Percentiles rank a stretch among this genome's conserved stretches.
Conservation (phyloP, 2,888 invertebrate genomes). For the Rotaria macrura region DNA sequence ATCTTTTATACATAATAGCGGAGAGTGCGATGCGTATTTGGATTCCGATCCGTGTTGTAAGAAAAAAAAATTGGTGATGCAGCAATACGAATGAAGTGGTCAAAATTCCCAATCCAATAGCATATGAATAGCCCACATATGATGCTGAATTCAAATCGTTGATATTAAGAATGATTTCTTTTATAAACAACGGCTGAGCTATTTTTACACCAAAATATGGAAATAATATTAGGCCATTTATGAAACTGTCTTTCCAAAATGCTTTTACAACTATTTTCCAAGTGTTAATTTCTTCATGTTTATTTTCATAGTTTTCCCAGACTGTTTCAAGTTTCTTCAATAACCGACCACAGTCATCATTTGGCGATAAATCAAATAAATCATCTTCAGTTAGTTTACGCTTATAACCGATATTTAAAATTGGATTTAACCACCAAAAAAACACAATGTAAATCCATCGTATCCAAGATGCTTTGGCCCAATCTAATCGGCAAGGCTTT, state of each 20-base stretch:
- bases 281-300: neutral
- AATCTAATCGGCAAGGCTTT: too few species aligned
- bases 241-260: constrained; percentile 23
- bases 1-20: constrained; percentile 54
- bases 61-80: constrained; percentile 78
- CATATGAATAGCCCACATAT: too few species aligned
- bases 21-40: constrained; percentile 68
- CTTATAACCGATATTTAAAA: constrained; percentile 22
- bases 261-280: neutral
- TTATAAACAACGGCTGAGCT: too few species aligned
- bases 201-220: too few species aligned
- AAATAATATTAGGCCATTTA: too few species aligned
- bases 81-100: neutral
- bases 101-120: too few species aligned
- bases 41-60: constrained; percentile 64
- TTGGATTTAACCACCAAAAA: neutral
- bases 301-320: too few species aligned
- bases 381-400: constrained; percentile 23
- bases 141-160: too few species aligned
- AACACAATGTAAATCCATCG: too few species aligned
- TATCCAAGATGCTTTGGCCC: too few species aligned
- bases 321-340: constrained; percentile 22
- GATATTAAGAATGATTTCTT: too few species aligned
- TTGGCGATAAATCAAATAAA: neutral
- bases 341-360: constrained; percentile 21